Conservation (phyloP, 1,140 invertebrate genomes). For the Zaprionus camerounensis region DNA sequence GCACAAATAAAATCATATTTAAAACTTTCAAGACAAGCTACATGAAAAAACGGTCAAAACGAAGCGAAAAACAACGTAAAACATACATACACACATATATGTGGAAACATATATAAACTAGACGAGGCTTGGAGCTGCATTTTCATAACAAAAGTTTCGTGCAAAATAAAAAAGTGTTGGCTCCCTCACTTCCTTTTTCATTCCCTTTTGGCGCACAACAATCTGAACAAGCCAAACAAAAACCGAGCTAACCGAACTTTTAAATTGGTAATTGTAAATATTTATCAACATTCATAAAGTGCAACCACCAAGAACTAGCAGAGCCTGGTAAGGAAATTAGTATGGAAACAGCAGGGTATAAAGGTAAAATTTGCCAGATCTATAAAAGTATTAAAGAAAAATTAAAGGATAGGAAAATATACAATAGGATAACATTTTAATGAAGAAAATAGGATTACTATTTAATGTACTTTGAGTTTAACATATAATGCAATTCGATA, state of each 20-base stretch:
- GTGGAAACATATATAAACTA: constrained; percentile 10
- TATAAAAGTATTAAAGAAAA: background rate
- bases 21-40: constrained; percentile 69
- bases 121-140: constrained; percentile 44
- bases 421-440: too few species aligned
- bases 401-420: background rate
- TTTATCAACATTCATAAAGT: constrained; percentile 67
- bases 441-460: too few species aligned
- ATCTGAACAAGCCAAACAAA: constrained; percentile 42
- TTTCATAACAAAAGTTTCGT: constrained; percentile 70
- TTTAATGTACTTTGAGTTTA: too few species aligned
- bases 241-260: constrained; percentile 63
- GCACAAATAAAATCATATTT: constrained; percentile 79
- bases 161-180: constrained; percentile 62
- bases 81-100: constrained; percentile 5
- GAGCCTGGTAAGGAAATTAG: background rate
- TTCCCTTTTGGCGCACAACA: constrained; percentile 19
- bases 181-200: constrained; percentile 23
- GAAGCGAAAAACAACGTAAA: constrained; percentile 47
- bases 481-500: too few species aligned
- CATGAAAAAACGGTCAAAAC: constrained; percentile 16
- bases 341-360: background rate
- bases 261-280: constrained; percentile 79
- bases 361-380: background rate
- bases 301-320: constrained; percentile 25